phyloP scores from a whole-genome alignment of 2,113 vertebrate genomes.

The Pterocles burchelli region DNA sequence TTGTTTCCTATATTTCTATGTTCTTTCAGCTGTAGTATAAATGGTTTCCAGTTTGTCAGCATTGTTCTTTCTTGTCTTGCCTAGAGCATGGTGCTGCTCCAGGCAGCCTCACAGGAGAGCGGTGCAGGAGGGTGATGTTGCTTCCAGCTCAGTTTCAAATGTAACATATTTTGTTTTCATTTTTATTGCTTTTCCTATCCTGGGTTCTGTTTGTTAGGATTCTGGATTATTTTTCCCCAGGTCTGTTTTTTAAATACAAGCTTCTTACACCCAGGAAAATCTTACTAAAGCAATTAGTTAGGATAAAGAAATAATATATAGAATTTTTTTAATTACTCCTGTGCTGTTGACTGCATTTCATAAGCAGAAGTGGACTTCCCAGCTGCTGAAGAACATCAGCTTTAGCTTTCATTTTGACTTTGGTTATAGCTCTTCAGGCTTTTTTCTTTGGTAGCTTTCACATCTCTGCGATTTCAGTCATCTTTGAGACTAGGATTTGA shows the following conservation, averaged over 20 bases:
- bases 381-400: background rate
- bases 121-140: background rate
- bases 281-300: background rate
- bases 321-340: background rate
- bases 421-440: background rate
- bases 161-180: background rate
- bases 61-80: background rate
- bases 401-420: background rate
- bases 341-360: background rate
- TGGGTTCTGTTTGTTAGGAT: background rate
- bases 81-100: background rate
- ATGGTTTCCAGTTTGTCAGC: background rate
- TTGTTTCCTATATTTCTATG: fast-evolving
- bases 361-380: background rate
- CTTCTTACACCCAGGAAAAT: background rate
- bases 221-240: background rate
- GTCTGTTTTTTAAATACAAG: background rate
- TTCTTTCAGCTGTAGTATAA: background rate
- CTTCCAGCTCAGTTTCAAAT: background rate
- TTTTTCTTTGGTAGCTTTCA: background rate
- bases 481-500: background rate
- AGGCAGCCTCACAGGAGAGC: background rate
- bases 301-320: background rate
- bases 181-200: background rate
- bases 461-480: background rate